Conservation (phyloP, 2,113 vertebrate species). For the Tachysurus fulvidraco region DNA sequence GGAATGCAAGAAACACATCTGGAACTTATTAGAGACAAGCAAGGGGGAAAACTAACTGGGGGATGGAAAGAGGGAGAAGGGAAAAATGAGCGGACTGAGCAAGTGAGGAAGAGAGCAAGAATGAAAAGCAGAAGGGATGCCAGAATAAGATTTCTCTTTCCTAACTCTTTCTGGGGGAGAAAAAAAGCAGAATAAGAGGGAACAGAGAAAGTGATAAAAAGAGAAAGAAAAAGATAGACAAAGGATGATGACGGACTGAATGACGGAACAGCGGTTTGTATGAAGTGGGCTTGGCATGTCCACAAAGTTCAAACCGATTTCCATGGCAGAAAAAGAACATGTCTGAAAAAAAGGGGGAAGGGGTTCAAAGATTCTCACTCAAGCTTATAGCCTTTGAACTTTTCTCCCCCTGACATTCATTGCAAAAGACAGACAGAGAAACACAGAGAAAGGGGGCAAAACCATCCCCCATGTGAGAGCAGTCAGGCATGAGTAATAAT, state of each 20-base stretch:
- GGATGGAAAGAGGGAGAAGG: constrained; percentile 56
- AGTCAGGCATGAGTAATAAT: constrained; percentile 56
- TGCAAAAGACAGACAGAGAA: constrained; percentile 40
- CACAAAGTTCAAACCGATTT: constrained; percentile 43
- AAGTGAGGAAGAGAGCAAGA: constrained; percentile 48
- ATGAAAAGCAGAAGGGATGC: constrained; percentile 50
- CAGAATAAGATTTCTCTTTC: constrained; percentile 45
- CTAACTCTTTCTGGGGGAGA: constrained; percentile 30
- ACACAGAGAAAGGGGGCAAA: constrained; percentile 37
- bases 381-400: constrained; percentile 50
- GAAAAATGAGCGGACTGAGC: constrained; percentile 57
- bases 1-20: constrained; percentile 79
- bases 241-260: not conserved
- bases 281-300: constrained; percentile 40
- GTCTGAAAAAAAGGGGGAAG: constrained; percentile 22
- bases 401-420: constrained; percentile 48
- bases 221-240: not conserved
- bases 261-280: constrained; percentile 8
- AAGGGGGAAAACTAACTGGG: constrained; percentile 59
- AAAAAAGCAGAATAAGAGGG: constrained; percentile 2
- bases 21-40: constrained; percentile 74
- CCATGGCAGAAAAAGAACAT: constrained; percentile 6
- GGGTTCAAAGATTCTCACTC: constrained; percentile 45
- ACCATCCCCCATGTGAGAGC: constrained; percentile 51
- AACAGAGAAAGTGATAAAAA: constrained; percentile 9